Conservation (phyloP, 2,113 vertebrate genomes). For the Sigmodon hispidus region DNA sequence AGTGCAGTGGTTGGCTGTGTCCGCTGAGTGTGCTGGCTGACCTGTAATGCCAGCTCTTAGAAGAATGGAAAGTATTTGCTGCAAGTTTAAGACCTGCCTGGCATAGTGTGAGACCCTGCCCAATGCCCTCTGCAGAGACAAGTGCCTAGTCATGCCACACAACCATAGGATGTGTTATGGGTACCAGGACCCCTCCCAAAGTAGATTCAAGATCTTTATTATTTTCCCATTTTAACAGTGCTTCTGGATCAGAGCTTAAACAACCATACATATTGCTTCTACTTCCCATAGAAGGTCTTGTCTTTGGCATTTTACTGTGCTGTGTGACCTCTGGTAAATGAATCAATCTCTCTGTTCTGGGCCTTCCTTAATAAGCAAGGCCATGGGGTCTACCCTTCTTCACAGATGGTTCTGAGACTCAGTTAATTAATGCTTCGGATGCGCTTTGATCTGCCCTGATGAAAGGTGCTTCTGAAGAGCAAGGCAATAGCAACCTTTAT, state of each 20-base stretch:
- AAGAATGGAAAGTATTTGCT: not conserved
- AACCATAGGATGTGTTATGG: not conserved
- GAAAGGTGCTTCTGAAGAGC: slow-evolving; percentile 78
- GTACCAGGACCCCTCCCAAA: not conserved
- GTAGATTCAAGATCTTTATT: not conserved
- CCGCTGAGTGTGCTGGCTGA: not conserved
- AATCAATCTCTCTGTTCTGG: slow-evolving; percentile 41
- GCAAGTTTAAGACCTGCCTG: too few species aligned
- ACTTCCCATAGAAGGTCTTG: not conserved
- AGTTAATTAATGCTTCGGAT: slow-evolving; percentile 70
- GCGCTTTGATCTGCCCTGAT: slow-evolving; percentile 79
- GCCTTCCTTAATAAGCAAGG: slow-evolving; percentile 22
- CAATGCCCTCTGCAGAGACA: not conserved
- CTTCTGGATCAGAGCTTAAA: not conserved
- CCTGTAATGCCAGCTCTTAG: not conserved
- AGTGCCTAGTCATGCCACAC: not conserved
- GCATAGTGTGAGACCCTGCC: not conserved
- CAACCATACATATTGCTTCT: not conserved
- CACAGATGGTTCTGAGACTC: slow-evolving; percentile 47
- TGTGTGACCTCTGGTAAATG: slow-evolving; percentile 45
- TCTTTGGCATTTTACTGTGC: not conserved
- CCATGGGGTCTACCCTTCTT: slow-evolving; percentile 34
- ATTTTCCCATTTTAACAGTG: not conserved
- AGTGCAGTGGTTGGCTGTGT: not conserved
- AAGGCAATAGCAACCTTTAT: slow-evolving; percentile 69